phyloP scores from a whole-genome alignment of 2,888 invertebrate species.

The Sialis fuliginosa region DNA sequence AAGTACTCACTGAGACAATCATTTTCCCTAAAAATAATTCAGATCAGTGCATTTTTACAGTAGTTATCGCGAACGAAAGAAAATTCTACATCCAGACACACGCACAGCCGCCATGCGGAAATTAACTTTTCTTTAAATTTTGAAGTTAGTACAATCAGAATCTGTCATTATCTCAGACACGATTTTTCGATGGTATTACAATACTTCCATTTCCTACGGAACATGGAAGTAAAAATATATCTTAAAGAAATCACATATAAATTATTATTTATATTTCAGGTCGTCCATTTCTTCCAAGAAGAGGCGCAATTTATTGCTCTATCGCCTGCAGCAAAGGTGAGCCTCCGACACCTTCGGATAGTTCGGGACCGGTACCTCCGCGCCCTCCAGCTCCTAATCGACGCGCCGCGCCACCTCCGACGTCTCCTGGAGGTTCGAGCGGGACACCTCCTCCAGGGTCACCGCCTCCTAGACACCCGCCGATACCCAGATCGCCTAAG shows the following conservation, averaged over 20 bases:
- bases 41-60: too few relatives aligned
- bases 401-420: conserved; percentile 29
- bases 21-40: too few relatives aligned
- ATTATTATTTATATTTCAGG: conserved; percentile 25
- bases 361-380: conserved; percentile 54
- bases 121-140: too few relatives aligned
- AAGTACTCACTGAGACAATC: too few relatives aligned
- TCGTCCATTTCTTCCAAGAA: conserved; percentile 77
- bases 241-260: neutral
- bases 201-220: too few relatives aligned
- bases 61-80: too few relatives aligned
- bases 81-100: too few relatives aligned
- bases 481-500: conserved; percentile 37
- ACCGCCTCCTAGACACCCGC: conserved; percentile 33
- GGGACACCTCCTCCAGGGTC: conserved; percentile 35
- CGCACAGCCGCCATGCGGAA: too few relatives aligned
- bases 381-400: conserved; percentile 30
- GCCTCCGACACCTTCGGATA: conserved; percentile 71
- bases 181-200: too few relatives aligned
- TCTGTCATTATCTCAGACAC: too few relatives aligned
- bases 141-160: too few relatives aligned
- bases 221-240: too few relatives aligned
- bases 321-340: conserved; percentile 88
- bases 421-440: conserved; percentile 30
- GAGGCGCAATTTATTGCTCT: conserved; percentile 89